These are phyloP conservation scores for Mobula birostris DNA, from an alignment of 2,113 vertebrate species.

Conservation along the genomic window DNA sequence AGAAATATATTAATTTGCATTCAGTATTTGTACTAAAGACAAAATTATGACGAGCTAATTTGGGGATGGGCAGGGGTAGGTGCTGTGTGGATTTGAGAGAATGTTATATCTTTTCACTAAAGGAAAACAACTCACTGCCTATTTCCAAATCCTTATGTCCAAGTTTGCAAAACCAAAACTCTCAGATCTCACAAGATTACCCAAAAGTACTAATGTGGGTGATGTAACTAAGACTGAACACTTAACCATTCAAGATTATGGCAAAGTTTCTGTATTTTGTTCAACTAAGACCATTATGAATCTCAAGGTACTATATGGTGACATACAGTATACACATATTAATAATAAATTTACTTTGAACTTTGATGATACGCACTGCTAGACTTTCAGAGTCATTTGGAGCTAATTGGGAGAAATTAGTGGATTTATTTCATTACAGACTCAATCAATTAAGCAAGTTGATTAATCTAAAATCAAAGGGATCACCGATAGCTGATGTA, in stretches of 20 bases:
- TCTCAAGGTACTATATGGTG: too few relatives aligned
- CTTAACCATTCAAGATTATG: background rate
- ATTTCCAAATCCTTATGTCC: background rate
- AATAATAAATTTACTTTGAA: too few relatives aligned
- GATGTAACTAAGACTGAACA: background rate
- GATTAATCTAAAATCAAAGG: background rate
- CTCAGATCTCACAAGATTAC: background rate
- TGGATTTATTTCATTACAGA: too few relatives aligned
- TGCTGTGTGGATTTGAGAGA: background rate
- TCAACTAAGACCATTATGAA: background rate
- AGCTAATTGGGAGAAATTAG: background rate
- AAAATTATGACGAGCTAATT: background rate
- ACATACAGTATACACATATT: too few relatives aligned
- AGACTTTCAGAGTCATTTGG: background rate
- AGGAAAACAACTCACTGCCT: background rate
- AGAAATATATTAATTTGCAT: background rate
- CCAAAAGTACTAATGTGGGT: too few relatives aligned
- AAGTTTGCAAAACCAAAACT: background rate
- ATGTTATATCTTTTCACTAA: background rate
- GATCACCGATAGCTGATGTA: too few relatives aligned
- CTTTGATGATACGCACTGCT: background rate
- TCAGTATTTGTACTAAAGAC: background rate
- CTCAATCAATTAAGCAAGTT: background rate
- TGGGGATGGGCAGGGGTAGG: background rate
- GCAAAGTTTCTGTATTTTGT: background rate